A percentile compares a stretch with the other conserved stretches of the same genome.
phyloP scores from a whole-genome alignment of 2,797 vertebrate species.

The Margarornis squamiger region DNA sequence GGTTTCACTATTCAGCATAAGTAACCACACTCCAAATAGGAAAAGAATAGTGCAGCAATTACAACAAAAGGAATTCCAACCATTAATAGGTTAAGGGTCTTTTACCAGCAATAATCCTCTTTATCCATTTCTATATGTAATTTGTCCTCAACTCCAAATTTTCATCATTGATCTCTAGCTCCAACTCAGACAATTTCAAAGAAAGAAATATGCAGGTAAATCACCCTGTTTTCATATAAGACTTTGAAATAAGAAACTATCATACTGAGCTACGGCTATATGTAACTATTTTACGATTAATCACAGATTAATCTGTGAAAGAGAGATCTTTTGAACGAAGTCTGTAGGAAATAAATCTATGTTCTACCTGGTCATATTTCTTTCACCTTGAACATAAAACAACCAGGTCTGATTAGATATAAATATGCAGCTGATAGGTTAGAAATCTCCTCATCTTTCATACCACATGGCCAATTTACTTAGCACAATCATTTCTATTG shows the following conservation, averaged over 20 bases:
- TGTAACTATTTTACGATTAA: not conserved
- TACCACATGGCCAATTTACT: not conserved
- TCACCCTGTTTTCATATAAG: not conserved
- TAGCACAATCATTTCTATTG: not conserved
- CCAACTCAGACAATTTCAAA: not conserved
- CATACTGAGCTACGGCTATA: not conserved
- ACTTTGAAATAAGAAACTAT: not conserved
- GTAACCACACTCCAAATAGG: not conserved
- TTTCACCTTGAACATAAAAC: not conserved
- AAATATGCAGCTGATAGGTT: not conserved
- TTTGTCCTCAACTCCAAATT: not conserved
- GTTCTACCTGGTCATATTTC: not conserved
- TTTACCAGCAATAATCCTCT: not conserved
- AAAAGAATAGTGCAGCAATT: not conserved
- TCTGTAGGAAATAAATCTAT: not conserved
- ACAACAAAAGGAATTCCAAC: not conserved
- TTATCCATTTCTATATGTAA: not conserved
- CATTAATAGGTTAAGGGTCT: not conserved
- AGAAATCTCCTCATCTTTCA: not conserved
- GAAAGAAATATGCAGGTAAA: not conserved
- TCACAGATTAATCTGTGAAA: not conserved
- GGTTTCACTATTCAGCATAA: not conserved
- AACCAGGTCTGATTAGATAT: not conserved
- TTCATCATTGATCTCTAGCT: not conserved
- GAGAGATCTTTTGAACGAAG: not conserved